Percentiles rank a stretch among this genome's conserved stretches.
These are phyloP conservation scores for Eupithecia dodoneata DNA, from an alignment of 2,888 invertebrate species.

Conservation along the genomic window DNA sequence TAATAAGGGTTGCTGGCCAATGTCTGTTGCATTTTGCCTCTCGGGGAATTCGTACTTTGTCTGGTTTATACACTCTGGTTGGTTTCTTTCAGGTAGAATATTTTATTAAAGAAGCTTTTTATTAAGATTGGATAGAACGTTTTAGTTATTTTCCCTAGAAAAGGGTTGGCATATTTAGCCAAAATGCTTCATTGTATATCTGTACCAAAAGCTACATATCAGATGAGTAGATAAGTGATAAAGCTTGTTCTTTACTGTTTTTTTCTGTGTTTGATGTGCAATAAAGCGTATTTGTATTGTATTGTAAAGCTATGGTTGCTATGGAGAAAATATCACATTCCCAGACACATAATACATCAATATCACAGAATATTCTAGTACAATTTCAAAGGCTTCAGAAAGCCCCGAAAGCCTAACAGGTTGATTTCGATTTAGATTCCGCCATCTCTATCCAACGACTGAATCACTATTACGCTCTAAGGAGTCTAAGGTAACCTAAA, in stretches of 20 bases:
- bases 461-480: conserved; percentile 30
- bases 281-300: no score
- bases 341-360: neutral
- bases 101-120: neutral
- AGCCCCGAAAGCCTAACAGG: conserved; percentile 28
- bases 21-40: conserved; percentile 27
- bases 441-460: conserved; percentile 34
- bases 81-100: neutral
- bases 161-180: neutral
- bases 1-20: conserved; percentile 24
- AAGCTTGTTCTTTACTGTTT: no score
- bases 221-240: neutral
- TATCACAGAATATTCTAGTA: neutral
- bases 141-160: neutral
- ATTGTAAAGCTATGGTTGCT: neutral
- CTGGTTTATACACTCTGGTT: neutral
- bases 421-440: conserved; percentile 31
- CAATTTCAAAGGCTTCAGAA: conserved; percentile 16
- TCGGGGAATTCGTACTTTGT: conserved; percentile 9
- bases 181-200: neutral
- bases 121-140: neutral
- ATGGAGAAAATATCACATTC: neutral
- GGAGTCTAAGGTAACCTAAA: conserved; percentile 35
- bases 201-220: neutral
- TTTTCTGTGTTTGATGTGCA: no score